phyloP scores from a whole-genome alignment of 2,797 vertebrate species.

The Fundulus diaphanus region DNA sequence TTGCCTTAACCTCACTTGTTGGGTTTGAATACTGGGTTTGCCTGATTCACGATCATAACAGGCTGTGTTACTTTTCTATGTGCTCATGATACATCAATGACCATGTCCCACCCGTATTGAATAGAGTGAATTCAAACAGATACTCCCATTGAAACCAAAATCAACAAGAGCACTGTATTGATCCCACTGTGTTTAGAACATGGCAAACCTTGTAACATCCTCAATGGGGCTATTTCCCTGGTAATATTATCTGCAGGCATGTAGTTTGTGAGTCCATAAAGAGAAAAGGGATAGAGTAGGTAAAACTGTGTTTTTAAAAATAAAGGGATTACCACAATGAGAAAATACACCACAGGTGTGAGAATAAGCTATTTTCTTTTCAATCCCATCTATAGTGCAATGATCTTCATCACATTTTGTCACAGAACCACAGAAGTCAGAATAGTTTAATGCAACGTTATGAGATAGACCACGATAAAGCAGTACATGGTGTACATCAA shows the following conservation, averaged over 20 bases:
- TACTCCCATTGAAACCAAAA: slow-evolving; percentile 41
- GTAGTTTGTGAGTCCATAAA: slow-evolving; percentile 11
- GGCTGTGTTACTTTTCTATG: not conserved
- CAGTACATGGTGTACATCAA: not conserved
- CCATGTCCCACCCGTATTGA: slow-evolving; percentile 25
- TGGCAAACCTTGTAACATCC: slow-evolving; percentile 22
- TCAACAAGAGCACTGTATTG: slow-evolving; percentile 27
- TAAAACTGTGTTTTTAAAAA: not conserved
- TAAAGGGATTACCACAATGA: not conserved
- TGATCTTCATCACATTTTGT: not conserved
- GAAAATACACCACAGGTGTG: not conserved
- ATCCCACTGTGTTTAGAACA: slow-evolving; percentile 39
- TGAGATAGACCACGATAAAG: not conserved
- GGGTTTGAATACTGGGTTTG: too few species aligned
- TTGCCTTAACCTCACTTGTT: too few species aligned
- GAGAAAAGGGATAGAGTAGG: slow-evolving; percentile 2
- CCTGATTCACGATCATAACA: too few species aligned
- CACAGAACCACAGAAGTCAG: not conserved
- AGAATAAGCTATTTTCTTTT: slow-evolving; percentile 3
- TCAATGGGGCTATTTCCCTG: slow-evolving; percentile 12
- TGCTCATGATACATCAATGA: slow-evolving; percentile 16
- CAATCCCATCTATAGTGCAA: not conserved
- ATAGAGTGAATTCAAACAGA: slow-evolving; percentile 19
- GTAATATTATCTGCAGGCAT: slow-evolving; percentile 35
- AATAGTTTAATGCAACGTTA: not conserved